Conservation (phyloP, 2,797 vertebrate genomes). For the Malurus leucopterus region DNA sequence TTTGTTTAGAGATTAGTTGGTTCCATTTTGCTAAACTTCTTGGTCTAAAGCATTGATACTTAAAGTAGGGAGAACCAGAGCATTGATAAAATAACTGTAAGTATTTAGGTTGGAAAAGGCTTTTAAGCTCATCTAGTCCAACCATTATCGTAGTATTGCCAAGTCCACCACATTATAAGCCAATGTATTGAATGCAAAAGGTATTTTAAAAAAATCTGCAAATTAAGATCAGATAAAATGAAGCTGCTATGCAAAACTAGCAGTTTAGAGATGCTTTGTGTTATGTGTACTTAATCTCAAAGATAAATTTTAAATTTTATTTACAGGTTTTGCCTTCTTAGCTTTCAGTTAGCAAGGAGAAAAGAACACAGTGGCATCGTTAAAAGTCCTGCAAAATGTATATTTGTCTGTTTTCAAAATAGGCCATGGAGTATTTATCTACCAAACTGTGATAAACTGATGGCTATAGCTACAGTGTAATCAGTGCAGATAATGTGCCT, state of each 20-base stretch:
- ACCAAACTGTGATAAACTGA: background rate
- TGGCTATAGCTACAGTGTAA: background rate
- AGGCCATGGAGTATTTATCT: background rate
- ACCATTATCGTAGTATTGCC: background rate
- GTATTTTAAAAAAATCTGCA: background rate
- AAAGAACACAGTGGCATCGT: background rate
- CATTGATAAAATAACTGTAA: background rate
- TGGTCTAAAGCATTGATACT: background rate
- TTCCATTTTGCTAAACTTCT: background rate
- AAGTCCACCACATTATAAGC: background rate
- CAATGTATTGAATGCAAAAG: background rate
- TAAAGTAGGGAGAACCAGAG: background rate
- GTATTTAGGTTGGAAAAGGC: background rate
- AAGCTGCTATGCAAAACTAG: background rate
- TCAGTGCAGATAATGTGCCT: background rate
- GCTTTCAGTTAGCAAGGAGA: background rate
- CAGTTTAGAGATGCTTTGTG: background rate
- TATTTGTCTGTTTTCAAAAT: background rate
- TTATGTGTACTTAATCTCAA: background rate
- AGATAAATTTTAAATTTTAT: background rate
- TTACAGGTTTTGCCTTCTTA: background rate
- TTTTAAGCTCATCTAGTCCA: background rate
- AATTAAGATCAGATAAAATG: background rate
- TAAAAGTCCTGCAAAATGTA: background rate
- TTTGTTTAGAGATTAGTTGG: background rate